These are phyloP conservation scores for Myotis findleyi DNA, from an alignment of 2,797 vertebrate genomes.

Conservation along the genomic window DNA sequence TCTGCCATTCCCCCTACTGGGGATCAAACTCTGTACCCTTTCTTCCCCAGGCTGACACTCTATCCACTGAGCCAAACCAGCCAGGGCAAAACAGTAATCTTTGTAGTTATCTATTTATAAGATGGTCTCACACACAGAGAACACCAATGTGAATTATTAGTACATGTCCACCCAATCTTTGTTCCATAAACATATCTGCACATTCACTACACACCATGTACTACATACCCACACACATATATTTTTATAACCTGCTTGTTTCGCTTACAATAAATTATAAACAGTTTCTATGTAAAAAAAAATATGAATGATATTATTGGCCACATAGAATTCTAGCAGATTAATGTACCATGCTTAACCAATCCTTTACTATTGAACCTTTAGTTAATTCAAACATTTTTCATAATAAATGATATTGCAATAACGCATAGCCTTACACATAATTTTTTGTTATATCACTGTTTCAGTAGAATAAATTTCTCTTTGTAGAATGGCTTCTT, in stretches of 20 bases:
- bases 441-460: conserved; percentile 1
- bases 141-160: neutral
- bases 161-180: neutral
- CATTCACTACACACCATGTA: neutral
- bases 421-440: neutral
- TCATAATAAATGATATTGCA: conserved; percentile 18
- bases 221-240: neutral
- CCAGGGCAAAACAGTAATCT: neutral
- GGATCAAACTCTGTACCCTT: too few species aligned
- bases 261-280: conserved; percentile 55
- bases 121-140: neutral
- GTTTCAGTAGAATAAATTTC: neutral
- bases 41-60: too few species aligned
- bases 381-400: conserved; percentile 51
- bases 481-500: neutral
- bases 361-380: neutral
- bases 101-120: neutral
- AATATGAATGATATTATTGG: conserved; percentile 55
- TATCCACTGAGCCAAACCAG: too few species aligned
- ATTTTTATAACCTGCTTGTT: conserved; percentile 50
- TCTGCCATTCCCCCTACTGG: too few species aligned
- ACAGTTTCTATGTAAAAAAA: conserved; percentile 39
- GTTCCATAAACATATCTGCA: neutral
- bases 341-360: neutral
- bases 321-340: neutral